Conservation (phyloP, 2,113 vertebrate species). For the Callithrix jacchus region DNA sequence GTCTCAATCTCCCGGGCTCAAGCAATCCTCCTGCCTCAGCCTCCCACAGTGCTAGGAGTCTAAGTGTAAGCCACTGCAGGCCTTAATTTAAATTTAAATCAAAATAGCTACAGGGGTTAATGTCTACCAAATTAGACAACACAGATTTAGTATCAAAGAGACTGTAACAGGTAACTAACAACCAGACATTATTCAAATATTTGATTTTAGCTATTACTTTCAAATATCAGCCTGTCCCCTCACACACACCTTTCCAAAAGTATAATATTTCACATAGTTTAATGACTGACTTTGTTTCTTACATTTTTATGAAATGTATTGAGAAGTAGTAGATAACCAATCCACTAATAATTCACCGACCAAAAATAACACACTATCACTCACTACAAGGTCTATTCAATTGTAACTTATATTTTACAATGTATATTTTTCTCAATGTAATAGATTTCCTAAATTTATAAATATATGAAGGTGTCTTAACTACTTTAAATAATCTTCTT, state of each 20-base stretch:
- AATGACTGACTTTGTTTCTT: not conserved
- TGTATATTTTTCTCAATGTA: not conserved
- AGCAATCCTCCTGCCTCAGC: too few species aligned
- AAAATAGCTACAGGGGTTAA: not conserved
- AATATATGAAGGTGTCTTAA: not conserved
- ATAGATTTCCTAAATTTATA: not conserved
- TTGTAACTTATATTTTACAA: not conserved
- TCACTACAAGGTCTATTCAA: not conserved
- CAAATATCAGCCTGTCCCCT: not conserved
- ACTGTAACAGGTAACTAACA: not conserved
- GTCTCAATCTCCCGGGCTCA: too few species aligned
- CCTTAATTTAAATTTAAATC: not conserved
- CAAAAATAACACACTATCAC: not conserved
- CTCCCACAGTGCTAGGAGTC: too few species aligned
- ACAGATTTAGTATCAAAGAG: not conserved
- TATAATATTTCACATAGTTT: not conserved
- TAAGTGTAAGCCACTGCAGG: too few species aligned
- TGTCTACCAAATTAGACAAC: not conserved
- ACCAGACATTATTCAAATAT: not conserved
- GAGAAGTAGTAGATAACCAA: not conserved
- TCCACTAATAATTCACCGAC: not conserved
- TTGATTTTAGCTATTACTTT: slow-evolving; percentile 33
- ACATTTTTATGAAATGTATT: not conserved
- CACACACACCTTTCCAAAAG: not conserved
- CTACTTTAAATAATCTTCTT: slow-evolving; percentile 1